These are phyloP conservation scores for Euclidia mi DNA, from an alignment of 2,888 invertebrate genomes.

Conservation along the genomic window DNA sequence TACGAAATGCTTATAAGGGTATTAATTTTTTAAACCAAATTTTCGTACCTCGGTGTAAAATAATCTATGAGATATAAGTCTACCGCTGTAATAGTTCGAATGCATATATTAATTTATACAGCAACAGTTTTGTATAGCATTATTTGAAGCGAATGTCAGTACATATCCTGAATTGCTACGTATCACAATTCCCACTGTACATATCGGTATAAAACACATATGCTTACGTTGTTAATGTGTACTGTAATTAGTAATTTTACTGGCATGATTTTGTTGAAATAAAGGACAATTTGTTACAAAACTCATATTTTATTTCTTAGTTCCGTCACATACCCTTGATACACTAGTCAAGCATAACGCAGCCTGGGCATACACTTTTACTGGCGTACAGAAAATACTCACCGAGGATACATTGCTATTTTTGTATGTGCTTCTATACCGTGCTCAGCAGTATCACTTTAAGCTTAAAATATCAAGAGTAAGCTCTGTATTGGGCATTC, in stretches of 20 bases:
- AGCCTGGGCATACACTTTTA: too few species aligned
- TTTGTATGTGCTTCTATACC: too few species aligned
- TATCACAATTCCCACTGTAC: constrained; percentile 66
- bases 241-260: constrained; percentile 72
- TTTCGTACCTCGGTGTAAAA: constrained; percentile 31
- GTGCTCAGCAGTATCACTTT: too few species aligned
- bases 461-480: too few species aligned
- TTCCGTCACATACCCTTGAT: neutral
- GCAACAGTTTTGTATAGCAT: constrained; percentile 29
- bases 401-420: too few species aligned
- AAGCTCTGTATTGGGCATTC: too few species aligned
- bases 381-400: too few species aligned
- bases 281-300: constrained; percentile 73
- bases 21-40: constrained; percentile 44
- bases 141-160: constrained; percentile 28
- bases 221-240: constrained; percentile 78
- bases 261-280: constrained; percentile 77
- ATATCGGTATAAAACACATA: constrained; percentile 67
- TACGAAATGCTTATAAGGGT: constrained; percentile 42
- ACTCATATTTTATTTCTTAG: constrained; percentile 23
- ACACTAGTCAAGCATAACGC: too few species aligned
- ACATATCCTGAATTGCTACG: constrained; percentile 59
- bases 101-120: constrained; percentile 17
- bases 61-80: constrained; percentile 23
- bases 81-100: constrained; percentile 27